Evolutionary conservation across 2,113 vertebrate species (phyloP), one percentile per base, ranked within the genome.

Genomic region (Lates calcarifer): DNA sequence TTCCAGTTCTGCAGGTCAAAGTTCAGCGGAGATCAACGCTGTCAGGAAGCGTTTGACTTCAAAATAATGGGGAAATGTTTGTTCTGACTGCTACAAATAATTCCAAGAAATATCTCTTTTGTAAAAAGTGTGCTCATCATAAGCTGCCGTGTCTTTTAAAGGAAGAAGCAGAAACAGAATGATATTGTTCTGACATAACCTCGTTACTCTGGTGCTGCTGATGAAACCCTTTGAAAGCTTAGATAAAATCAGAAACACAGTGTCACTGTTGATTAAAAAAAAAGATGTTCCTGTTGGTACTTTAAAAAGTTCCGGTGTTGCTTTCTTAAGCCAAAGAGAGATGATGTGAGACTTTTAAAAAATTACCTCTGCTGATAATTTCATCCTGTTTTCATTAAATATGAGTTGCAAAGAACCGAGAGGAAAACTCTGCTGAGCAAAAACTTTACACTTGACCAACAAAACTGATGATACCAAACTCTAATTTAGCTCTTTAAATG

Each of bases 401-500:
- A 18, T 4, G 28, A 51, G 22, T n/a, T 5, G 3, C 26, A 67
- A 47, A 41, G 33, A 66, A 37, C 12, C 5, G 4, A 69, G 28
- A 49, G 2, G 37, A 69, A 47, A 58, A 65, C 43, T 20, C 64
- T 20, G 53, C 31, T 17, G 15, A 74, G 51, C 67, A 33, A n/a
- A 72, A 74, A 63, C 47, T 28, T 31, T 41, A 4, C 26, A 28
- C n/a, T 11, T 3, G 8, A 24, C 10, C 53, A 53, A 64, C 60
- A 63, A 31, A 81, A 79, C 11, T 8, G 65, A 65, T 62, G 75
- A 57, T 4, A 2, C 10, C 5, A 0, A 1, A 1, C 57, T 72
- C 29, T 67, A 55, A 74, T 84, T 70, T 20, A 55, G 39, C 39
- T 77, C 72, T 86, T 86, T 80, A 62, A 49, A 82, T 66, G 39